phyloP scores from a whole-genome alignment of 2,888 invertebrate species.

The Hylaea fasciaria region DNA sequence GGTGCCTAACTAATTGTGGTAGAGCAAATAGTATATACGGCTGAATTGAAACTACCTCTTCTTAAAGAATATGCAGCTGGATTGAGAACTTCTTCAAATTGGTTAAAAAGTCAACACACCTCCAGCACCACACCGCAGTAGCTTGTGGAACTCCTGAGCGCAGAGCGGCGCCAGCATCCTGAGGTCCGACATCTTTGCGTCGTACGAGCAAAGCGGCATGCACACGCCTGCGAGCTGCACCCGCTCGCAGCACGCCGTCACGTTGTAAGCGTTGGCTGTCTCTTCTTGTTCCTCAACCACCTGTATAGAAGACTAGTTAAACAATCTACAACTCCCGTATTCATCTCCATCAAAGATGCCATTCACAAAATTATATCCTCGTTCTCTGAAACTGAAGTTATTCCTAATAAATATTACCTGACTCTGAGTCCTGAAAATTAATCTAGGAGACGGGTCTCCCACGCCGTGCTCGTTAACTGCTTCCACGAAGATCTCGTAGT shows the following conservation, averaged over 20 bases:
- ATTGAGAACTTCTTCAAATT: not conserved
- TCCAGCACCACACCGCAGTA: slow-evolving; percentile 87
- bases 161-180: slow-evolving; percentile 89
- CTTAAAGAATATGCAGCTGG: no score
- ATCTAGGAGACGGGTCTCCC: slow-evolving; percentile 89
- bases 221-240: slow-evolving; percentile 88
- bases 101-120: slow-evolving; percentile 57
- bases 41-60: not conserved
- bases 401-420: slow-evolving; percentile 71
- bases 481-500: slow-evolving; percentile 92
- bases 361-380: no score
- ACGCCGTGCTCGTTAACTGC: slow-evolving; percentile 92
- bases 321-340: no score
- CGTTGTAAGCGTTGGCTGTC: slow-evolving; percentile 88
- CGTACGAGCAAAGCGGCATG: slow-evolving; percentile 91
- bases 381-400: no score
- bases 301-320: slow-evolving; percentile 53
- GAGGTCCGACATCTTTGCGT: slow-evolving; percentile 92
- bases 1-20: no score
- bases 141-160: slow-evolving; percentile 90
- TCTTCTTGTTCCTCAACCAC: slow-evolving; percentile 86
- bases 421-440: slow-evolving; percentile 91
- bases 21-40: no score
- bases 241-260: slow-evolving; percentile 90
- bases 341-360: no score